Base-by-base conservation (phyloP, 2,797 vertebrate species). In the Podarcis siculus region DNA sequence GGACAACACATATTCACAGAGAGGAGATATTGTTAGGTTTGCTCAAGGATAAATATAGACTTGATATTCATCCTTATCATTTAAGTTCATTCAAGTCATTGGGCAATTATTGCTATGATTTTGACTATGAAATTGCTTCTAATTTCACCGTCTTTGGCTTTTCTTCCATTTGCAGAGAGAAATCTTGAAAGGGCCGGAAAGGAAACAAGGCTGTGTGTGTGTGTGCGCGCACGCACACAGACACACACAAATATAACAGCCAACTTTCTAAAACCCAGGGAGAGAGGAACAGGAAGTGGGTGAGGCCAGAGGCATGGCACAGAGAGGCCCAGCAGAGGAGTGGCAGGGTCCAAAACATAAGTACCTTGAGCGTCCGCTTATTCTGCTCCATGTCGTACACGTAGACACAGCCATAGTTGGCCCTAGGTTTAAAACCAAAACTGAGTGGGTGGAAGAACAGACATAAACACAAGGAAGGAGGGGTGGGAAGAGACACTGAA, bases 381-480 rank as follows among this genome's bases (percentile, higher is more conserved):
- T 98, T 98, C 95, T 98, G 98, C 93, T 98, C 97, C 6, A 98
- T 97, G 94, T 99, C 98, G 94, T 97, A 99, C 58, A 99, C 97
- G 73, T 99, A 99, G 1, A 99, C 94, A 91, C 98, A 98, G 95
- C 98, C 98, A 45, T 99, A 98, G n/a, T 98, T 99, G 82, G 98
- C 98, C 92, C 98, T 97, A 84, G 75, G 58, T 83, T 42, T 23
- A 76, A 82, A 87, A 19, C 55, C 71, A 82, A 42, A 75, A 66
- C 17, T 9, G 23, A 81, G 27, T 67, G 5, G 25, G 39, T 25
- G 42, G 13, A 12, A 30, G 23, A 35, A 35, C 4, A 30, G 71
- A 81, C 10, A 37, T 2, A 42, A 13, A 45, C 58, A 21, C 21
- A 73, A 35, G n/a, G 27, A 3, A 55, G 8, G 39, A 10, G 23